Evolutionary conservation across 2,888 invertebrate genomes (phyloP).

Genomic region (Tetropium fuscum): DNA sequence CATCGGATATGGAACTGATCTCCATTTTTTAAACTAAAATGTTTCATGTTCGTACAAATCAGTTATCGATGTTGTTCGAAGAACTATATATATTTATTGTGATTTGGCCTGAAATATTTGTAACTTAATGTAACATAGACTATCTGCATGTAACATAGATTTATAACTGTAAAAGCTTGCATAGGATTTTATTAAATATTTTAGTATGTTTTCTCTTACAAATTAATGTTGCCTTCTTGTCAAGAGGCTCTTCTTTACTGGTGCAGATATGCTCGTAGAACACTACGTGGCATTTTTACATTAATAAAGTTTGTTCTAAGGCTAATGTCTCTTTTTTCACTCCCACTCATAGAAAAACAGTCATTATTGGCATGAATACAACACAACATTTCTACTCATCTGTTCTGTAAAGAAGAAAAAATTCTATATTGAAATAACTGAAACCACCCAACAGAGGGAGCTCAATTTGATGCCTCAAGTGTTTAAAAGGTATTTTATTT

Average conservation of each 20-base stretch:
- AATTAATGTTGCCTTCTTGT: constrained; percentile 64
- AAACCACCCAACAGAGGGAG: too few species aligned
- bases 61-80: constrained; percentile 47
- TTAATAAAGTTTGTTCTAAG: constrained; percentile 52
- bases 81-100: constrained; percentile 57
- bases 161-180: constrained; percentile 61
- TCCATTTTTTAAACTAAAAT: constrained; percentile 38
- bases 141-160: constrained; percentile 59
- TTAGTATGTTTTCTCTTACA: constrained; percentile 63
- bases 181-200: constrained; percentile 63
- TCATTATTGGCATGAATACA: too few species aligned
- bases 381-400: too few species aligned
- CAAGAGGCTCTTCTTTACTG: constrained; percentile 52
- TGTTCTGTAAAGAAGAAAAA: too few species aligned
- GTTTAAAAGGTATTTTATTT: too few species aligned
- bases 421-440: too few species aligned
- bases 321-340: too few species aligned
- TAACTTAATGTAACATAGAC: constrained; percentile 61
- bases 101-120: constrained; percentile 62
- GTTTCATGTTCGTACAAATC: constrained; percentile 56
- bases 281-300: constrained; percentile 46
- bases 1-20: constrained; percentile 2
- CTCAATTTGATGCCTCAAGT: too few species aligned
- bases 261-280: constrained; percentile 45
- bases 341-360: too few species aligned